These are phyloP conservation scores for Enteromius mattozi DNA, from an alignment of 2,797 vertebrate genomes.

Conservation along the genomic window DNA sequence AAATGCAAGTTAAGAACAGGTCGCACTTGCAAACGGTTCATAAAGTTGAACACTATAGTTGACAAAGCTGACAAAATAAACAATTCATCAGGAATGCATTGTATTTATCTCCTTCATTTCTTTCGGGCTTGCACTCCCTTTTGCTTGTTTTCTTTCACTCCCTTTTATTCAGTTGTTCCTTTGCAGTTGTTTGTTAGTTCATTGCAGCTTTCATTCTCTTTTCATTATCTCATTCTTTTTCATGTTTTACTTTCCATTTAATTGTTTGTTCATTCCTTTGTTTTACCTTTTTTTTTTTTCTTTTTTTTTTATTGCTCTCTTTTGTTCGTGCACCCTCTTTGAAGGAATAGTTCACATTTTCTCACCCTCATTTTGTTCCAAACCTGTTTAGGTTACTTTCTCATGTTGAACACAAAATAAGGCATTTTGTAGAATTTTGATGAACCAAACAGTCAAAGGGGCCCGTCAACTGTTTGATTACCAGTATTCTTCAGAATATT, in stretches of 20 bases:
- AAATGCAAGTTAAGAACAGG: constrained; percentile 13
- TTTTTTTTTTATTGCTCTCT: background rate
- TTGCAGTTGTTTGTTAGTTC: background rate
- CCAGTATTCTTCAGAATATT: background rate
- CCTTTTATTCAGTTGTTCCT: background rate
- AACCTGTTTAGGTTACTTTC: background rate
- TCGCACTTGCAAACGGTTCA: background rate
- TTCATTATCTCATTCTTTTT: background rate
- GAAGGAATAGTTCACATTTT: background rate
- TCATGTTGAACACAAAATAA: background rate
- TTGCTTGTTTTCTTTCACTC: background rate
- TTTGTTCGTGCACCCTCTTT: too few species aligned
- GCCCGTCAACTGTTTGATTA: background rate
- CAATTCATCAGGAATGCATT: background rate
- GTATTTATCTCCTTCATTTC: background rate
- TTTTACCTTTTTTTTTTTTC: background rate
- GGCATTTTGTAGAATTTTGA: background rate
- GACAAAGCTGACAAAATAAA: background rate
- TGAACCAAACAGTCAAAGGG: background rate
- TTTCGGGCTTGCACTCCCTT: background rate
- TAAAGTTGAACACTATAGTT: background rate
- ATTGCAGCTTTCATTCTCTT: background rate
- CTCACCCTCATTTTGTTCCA: background rate
- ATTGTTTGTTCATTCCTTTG: background rate
- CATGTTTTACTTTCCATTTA: background rate